phyloP scores from a whole-genome alignment of 2,797 vertebrate species.

The Anguilla obscura region DNA sequence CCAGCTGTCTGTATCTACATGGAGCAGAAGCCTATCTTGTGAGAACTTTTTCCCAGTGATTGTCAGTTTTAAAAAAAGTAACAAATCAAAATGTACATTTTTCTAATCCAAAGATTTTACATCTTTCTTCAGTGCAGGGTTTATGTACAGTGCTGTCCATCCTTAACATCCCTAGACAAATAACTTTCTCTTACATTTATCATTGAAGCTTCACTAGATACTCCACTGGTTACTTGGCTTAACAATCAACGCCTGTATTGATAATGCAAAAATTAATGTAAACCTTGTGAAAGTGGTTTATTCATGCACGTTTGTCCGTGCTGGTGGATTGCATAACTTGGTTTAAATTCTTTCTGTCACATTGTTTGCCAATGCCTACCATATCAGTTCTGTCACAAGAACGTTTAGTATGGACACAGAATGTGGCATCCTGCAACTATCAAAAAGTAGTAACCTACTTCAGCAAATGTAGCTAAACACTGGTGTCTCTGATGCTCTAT shows the following conservation, averaged over 20 bases:
- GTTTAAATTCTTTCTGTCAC: neutral
- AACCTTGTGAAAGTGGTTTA: neutral
- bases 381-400: neutral
- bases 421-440: neutral
- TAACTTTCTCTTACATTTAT: neutral
- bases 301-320: neutral
- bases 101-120: constrained; percentile 1
- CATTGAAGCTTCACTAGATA: neutral
- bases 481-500: neutral
- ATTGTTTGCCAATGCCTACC: neutral
- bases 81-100: neutral
- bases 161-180: neutral
- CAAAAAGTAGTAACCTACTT: neutral
- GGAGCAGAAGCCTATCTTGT: neutral
- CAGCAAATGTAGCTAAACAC: neutral
- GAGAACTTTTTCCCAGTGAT: neutral
- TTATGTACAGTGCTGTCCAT: neutral
- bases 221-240: neutral
- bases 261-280: neutral
- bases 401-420: neutral
- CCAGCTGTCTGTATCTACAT: constrained; percentile 1
- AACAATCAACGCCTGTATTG: neutral
- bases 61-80: neutral
- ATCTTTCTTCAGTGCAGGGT: neutral
- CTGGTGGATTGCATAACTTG: neutral